Conservation (phyloP, 2,797 vertebrate species). For the Phrynocephalus vlangalii region DNA sequence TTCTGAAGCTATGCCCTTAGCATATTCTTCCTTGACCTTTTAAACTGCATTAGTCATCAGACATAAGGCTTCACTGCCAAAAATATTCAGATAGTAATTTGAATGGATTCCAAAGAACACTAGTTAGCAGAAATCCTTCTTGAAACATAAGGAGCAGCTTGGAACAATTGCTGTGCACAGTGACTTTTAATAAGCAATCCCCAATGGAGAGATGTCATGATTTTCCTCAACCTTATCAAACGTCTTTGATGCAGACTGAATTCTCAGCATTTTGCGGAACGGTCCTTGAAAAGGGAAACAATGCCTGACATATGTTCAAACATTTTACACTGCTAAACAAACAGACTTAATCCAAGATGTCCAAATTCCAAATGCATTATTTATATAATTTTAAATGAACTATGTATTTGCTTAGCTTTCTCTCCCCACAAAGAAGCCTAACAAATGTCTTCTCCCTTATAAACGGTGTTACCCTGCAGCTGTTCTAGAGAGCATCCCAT, state of each 20-base stretch:
- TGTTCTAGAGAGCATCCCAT: conserved; percentile 59
- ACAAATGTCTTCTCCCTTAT: conserved; percentile 24
- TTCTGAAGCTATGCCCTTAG: conserved; percentile 24
- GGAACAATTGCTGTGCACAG: conserved; percentile 5
- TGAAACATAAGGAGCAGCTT: conserved; percentile 35
- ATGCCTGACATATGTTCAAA: conserved; percentile 26
- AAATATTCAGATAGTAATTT: conserved; percentile 37
- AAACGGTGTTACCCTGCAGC: conserved; percentile 38
- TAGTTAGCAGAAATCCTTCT: conserved; percentile 24
- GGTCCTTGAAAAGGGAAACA: conserved; percentile 1
- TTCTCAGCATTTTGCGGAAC: conserved; percentile 4
- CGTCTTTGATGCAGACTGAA: neutral
- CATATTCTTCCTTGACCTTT: conserved; percentile 33
- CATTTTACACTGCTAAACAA: conserved; percentile 45
- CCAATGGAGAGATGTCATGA: conserved; percentile 18
- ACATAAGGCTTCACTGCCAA: conserved; percentile 34
- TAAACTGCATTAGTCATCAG: conserved; percentile 46
- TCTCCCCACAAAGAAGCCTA: conserved; percentile 14
- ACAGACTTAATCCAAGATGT: conserved; percentile 7
- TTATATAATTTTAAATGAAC: conserved; percentile 56
- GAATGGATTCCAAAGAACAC: conserved; percentile 34
- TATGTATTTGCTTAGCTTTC: neutral
- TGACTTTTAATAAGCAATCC: conserved; percentile 43
- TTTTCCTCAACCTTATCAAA: conserved; percentile 45
- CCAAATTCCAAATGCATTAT: conserved; percentile 58